phyloP scores from a whole-genome alignment of 2,113 vertebrate genomes.

The Varanus salvator region DNA sequence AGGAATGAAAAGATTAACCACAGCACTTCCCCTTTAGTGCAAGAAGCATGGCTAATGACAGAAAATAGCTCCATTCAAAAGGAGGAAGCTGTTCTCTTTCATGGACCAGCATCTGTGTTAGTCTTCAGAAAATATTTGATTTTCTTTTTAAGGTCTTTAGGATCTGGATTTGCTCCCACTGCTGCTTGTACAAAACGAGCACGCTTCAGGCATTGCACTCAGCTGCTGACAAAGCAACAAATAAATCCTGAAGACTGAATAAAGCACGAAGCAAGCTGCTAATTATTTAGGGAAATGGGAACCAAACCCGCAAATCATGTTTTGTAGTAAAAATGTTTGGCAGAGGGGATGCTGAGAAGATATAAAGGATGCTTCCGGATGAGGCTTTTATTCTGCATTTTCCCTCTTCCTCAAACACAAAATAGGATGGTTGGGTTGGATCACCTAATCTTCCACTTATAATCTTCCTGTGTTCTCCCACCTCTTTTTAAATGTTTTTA shows the following conservation, averaged over 20 bases:
- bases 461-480: too few species aligned
- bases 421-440: too few species aligned
- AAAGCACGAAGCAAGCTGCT: conserved; percentile 19
- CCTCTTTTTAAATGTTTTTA: too few species aligned
- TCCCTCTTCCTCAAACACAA: too few species aligned
- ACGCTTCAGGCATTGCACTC: not conserved
- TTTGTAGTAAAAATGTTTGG: conserved; percentile 40
- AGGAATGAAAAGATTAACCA: not conserved
- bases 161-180: not conserved
- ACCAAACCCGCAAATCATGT: not conserved
- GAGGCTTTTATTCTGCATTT: too few species aligned
- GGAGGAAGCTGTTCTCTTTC: conserved; percentile 5
- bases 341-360: conserved; percentile 7
- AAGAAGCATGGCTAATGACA: not conserved
- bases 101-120: not conserved
- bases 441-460: too few species aligned
- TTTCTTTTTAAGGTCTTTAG: conserved; percentile 40
- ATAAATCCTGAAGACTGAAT: conserved; percentile 21
- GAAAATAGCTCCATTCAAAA: not conserved
- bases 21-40: not conserved
- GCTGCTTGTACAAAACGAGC: conserved; percentile 18
- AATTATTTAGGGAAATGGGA: conserved; percentile 35
- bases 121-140: conserved; percentile 23
- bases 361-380: conserved; percentile 22
- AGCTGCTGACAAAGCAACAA: conserved; percentile 22